Evolutionary conservation across 2,888 invertebrate genomes (phyloP).

Genomic region (Yponomeuta plumbellus): DNA sequence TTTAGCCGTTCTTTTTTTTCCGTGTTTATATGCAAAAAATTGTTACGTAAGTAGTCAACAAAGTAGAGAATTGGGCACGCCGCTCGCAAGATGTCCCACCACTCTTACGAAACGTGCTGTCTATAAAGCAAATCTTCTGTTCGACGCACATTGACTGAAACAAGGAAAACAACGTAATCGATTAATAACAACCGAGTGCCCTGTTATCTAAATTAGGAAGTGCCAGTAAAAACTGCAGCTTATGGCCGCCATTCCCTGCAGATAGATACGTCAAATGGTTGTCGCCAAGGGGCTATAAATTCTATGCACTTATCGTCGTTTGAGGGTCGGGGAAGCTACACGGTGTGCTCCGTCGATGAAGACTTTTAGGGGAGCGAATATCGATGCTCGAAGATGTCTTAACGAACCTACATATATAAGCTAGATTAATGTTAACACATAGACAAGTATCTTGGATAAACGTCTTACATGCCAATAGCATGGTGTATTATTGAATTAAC

Average conservation of each 20-base stretch:
- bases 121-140: neutral
- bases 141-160: neutral
- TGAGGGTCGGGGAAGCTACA: neutral
- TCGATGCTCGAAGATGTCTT: too few species aligned
- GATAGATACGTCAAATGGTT: neutral
- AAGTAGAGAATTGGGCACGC: too few species aligned
- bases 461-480: too few species aligned
- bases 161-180: neutral
- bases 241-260: neutral
- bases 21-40: too few species aligned
- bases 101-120: neutral
- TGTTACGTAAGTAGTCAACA: too few species aligned
- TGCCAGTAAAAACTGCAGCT: slow-evolving; percentile 2
- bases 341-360: neutral
- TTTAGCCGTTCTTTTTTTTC: too few species aligned
- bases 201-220: neutral
- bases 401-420: too few species aligned
- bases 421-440: too few species aligned
- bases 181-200: neutral
- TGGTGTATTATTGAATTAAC: too few species aligned
- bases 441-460: too few species aligned
- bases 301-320: neutral
- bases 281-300: neutral
- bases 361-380: neutral
- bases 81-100: too few species aligned